Conservation (phyloP, 1,140 invertebrate species). For the Leptopilina clavipes region DNA sequence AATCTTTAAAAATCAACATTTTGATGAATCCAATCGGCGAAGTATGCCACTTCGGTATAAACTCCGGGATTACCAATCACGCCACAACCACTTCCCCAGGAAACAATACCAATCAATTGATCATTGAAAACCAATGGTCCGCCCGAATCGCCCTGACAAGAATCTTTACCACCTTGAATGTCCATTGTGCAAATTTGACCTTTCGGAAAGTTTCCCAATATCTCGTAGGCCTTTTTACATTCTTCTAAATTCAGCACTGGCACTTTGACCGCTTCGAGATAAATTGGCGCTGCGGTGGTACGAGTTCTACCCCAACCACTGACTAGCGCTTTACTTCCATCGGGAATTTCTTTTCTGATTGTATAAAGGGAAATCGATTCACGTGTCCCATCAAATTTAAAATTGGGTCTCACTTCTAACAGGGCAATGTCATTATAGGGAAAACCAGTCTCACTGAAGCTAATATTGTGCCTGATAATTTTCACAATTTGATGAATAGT, state of each 20-base stretch:
- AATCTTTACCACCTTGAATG: conserved; percentile 70
- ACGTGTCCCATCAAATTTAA: conserved; percentile 51
- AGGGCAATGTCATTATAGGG: neutral
- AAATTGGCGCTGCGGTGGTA: neutral
- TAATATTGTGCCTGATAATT: neutral
- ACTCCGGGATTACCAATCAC: conserved; percentile 74
- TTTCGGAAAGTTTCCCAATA: conserved; percentile 49
- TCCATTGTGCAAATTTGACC: conserved; percentile 73
- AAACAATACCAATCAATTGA: conserved; percentile 75
- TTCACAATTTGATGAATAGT: neutral
- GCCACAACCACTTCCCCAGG: conserved; percentile 77
- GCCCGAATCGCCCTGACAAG: conserved; percentile 76
- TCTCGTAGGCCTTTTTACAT: conserved; percentile 51
- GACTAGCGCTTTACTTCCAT: neutral
- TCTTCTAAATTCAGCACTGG: conserved; percentile 49
- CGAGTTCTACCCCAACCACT: conserved; percentile 8
- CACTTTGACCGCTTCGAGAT: conserved; percentile 44
- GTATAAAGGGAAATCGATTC: neutral
- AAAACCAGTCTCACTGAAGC: neutral
- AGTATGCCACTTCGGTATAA: conserved; percentile 74
- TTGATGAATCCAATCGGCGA: conserved; percentile 62
- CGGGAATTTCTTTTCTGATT: neutral
- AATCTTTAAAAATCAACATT: neutral
- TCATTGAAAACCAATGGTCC: conserved; percentile 70
- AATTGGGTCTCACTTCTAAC: conserved; percentile 22